A percentile compares a stretch with the other conserved stretches of the same genome.
These are phyloP conservation scores for Dorcus hopei DNA, from an alignment of 2,888 invertebrate species.

Conservation along the genomic window DNA sequence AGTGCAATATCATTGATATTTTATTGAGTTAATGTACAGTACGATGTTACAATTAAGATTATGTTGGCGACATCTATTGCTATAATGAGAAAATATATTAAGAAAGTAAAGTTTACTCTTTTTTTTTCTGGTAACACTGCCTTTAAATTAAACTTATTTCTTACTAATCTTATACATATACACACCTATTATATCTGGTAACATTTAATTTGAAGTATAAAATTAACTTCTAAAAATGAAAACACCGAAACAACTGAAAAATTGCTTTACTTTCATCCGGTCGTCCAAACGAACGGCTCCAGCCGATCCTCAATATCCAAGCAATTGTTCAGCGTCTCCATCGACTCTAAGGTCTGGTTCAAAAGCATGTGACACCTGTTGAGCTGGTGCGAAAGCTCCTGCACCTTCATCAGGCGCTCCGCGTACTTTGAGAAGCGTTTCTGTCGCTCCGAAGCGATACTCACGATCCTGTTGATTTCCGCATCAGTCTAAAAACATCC, in stretches of 20 bases:
- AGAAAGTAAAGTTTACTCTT: no score
- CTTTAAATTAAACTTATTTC: no score
- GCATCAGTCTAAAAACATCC: constrained; percentile 60
- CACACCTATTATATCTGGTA: no score
- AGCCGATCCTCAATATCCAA: constrained; percentile 79
- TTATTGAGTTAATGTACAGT: no score
- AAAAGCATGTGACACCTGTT: constrained; percentile 77
- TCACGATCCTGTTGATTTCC: constrained; percentile 68
- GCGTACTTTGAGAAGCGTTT: constrained; percentile 81
- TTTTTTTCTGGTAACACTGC: no score
- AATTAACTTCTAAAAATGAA: no score
- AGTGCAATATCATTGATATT: no score
- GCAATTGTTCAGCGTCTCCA: constrained; percentile 80
- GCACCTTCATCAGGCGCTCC: constrained; percentile 78
- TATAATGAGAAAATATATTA: no score
- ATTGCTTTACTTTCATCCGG: constrained; percentile 53
- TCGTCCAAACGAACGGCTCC: constrained; percentile 89
- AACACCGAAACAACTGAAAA: constrained; percentile 14
- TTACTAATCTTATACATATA: no score
- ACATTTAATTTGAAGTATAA: no score
- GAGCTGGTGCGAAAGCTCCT: constrained; percentile 79
- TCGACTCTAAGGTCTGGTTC: constrained; percentile 79
- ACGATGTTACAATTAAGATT: no score
- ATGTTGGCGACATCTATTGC: no score
- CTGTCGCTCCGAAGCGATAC: constrained; percentile 73